These are phyloP conservation scores for Alethe diademata DNA, from an alignment of 2,113 vertebrate species.

Conservation along the genomic window DNA sequence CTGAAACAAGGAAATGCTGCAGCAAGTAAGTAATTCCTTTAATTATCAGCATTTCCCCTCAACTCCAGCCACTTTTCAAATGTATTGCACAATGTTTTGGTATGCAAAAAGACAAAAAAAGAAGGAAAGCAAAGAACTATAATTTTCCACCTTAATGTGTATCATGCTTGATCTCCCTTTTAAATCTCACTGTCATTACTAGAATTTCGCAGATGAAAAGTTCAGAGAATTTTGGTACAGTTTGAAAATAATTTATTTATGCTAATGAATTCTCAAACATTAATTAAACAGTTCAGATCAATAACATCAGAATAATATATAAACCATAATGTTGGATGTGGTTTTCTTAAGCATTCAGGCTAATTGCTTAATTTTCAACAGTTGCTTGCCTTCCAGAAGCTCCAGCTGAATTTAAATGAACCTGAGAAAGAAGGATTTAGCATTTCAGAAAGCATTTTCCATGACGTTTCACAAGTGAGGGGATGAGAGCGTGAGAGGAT, in stretches of 20 bases:
- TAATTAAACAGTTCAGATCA: background rate
- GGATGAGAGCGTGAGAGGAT: background rate
- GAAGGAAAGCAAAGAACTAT: background rate
- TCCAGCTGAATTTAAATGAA: conserved; percentile 41
- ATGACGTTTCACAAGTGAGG: background rate
- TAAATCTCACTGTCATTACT: background rate
- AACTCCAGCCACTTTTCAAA: background rate
- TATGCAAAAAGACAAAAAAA: background rate
- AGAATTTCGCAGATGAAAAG: background rate
- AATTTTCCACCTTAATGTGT: background rate
- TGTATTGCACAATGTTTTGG: background rate
- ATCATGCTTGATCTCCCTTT: background rate
- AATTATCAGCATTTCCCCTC: background rate
- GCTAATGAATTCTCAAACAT: background rate
- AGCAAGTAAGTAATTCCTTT: background rate
- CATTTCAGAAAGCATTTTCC: conserved; percentile 42
- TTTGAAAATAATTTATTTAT: background rate
- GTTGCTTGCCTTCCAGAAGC: conserved; percentile 14
- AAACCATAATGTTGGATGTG: background rate
- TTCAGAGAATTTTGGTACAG: background rate
- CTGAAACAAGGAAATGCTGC: background rate
- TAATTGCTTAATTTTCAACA: conserved; percentile 43
- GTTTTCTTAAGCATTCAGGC: background rate
- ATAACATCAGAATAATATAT: background rate
- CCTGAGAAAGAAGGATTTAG: conserved; percentile 18